Evolutionary conservation across 2,113 vertebrate species (phyloP), one percentile per base, ranked within the genome.

Genomic region (Marcusenius ussheri): DNA sequence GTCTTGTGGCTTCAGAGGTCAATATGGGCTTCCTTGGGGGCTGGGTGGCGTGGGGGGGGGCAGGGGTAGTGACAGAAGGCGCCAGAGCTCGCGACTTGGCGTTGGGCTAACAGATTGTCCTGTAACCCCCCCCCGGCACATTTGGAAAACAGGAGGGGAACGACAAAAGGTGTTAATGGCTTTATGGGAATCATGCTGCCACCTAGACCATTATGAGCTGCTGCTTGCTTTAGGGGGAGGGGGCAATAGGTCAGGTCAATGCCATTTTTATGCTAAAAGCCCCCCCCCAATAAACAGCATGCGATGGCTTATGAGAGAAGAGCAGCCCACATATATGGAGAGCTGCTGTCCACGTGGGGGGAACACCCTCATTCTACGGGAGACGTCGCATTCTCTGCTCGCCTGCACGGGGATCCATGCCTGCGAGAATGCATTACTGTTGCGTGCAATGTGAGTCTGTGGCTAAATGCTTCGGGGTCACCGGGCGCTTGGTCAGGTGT

Each of bases 161-260:
- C 96, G 97, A 98, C 97, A 97, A 98, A 98, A 98, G 97, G 97
- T 97, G 97, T 97, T 98, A 99, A 99, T 97, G 96, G 97, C 96
- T 98, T 97, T 97, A 97, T 97, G 96, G 95, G 95, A 96, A 95
- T 95, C 97, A 96, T 96, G 96, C 97, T 97, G 97, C 97, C 97
- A 97, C 96, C 97, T 96, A 96, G 96, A 94, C 97, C 96, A 97
- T 98, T 98, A 98, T 94, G 96, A 96, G 95, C 96, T 96, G 96
- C 95, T 96, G 90, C 96, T 97, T 96, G 95, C 96, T 95, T 95
- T 93, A 93, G 93, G 96, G 97, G 96, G 96, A 93, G 96, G 97
- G 96, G 96, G 96, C 97, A 97, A 97, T 96, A 96, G 96, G 96
- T 96, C 95, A 97, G 97, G 98, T 97, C 97, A 97, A 96, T 96